Conservation (phyloP, 2,888 invertebrate species). For the Labia minor region DNA sequence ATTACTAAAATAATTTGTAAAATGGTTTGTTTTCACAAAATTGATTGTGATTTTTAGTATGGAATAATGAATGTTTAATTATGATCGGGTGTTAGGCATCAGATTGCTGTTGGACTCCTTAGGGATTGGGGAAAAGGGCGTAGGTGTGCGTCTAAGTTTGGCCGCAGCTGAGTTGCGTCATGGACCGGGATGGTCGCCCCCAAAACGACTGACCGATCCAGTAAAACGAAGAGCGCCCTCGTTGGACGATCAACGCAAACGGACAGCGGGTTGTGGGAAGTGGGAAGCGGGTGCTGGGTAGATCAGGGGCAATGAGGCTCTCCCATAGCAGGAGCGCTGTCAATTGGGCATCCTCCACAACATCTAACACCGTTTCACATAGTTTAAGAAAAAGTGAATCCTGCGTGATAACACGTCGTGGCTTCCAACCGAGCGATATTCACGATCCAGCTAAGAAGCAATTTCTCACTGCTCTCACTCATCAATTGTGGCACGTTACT, state of each 20-base stretch:
- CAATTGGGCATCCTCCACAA: slow-evolving; percentile 25
- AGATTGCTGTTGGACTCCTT: not conserved
- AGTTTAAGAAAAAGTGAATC: slow-evolving; percentile 34
- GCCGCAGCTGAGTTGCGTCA: not conserved
- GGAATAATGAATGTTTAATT: not conserved
- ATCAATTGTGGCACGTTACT: slow-evolving; percentile 70
- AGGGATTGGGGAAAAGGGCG: not conserved
- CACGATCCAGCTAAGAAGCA: slow-evolving; percentile 70
- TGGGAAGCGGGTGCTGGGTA: no score
- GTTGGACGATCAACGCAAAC: not conserved
- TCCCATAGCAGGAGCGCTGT: slow-evolving; percentile 18
- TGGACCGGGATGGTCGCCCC: not conserved
- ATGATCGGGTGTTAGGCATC: not conserved
- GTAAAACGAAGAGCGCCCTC: not conserved
- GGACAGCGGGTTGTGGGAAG: not conserved
- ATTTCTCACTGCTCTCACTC: slow-evolving; percentile 68
- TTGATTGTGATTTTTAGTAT: no score
- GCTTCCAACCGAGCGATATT: slow-evolving; percentile 76
- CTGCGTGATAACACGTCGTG: slow-evolving; percentile 52
- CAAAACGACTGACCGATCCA: not conserved
- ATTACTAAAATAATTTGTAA: no score
- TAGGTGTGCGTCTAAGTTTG: not conserved
- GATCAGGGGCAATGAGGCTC: not conserved
- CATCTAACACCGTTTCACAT: not conserved
- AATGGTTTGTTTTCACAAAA: no score